Conservation (phyloP, 2,888 invertebrate genomes). For the Listrodromus nycthemerus region DNA sequence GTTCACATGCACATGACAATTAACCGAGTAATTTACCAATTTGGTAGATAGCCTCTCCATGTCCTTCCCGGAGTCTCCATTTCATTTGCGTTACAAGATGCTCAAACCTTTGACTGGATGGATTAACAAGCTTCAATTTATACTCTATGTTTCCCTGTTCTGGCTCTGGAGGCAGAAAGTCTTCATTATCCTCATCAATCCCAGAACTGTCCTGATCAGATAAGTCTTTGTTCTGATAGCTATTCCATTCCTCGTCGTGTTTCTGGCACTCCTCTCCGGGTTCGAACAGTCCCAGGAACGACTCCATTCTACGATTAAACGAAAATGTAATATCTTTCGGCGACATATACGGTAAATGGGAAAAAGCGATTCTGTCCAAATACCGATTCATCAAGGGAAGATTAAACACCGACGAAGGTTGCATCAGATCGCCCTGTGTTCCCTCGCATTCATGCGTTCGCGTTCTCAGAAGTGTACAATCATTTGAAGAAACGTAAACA, state of each 20-base stretch:
- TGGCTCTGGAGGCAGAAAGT: constrained; percentile 94
- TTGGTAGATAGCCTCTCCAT: constrained; percentile 99
- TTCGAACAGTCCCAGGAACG: constrained; percentile 93
- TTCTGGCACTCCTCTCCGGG: constrained; percentile 83
- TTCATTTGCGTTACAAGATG: constrained; percentile 99
- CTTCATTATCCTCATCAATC: constrained; percentile 85
- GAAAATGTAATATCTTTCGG: background rate
- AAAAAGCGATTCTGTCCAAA: background rate
- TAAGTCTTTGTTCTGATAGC: constrained; percentile 84
- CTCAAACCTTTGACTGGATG: constrained; percentile 95
- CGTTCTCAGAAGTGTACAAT: constrained; percentile 46
- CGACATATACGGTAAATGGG: background rate
- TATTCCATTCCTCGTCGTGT: constrained; percentile 86
- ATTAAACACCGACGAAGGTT: constrained; percentile 49
- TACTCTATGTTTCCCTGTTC: constrained; percentile 98
- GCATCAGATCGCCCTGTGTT: constrained; percentile 44
- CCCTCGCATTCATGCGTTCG: constrained; percentile 12
- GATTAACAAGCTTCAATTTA: constrained; percentile 96
- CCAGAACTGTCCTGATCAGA: constrained; percentile 84
- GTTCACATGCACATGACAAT: background rate
- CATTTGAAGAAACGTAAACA: constrained; percentile 54
- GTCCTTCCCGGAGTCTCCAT: constrained; percentile 98
- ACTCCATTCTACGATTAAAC: constrained; percentile 88
- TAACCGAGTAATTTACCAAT: constrained; percentile 86
- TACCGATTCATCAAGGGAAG: background rate